Conservation (phyloP, 2,113 vertebrate genomes). For the Hemibagrus wyckioides region DNA sequence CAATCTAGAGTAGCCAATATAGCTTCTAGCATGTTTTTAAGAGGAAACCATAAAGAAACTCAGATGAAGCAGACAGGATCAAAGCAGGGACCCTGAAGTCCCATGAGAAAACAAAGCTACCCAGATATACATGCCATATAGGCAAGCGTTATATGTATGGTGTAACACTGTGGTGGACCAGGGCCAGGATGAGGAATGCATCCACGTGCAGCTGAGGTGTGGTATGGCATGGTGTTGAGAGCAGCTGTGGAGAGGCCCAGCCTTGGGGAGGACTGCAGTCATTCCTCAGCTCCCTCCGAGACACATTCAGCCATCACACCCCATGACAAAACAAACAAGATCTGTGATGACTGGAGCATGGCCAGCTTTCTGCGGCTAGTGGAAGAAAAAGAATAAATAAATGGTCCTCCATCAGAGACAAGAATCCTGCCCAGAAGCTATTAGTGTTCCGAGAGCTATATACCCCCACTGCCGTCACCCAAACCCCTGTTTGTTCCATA, state of each 20-base stretch:
- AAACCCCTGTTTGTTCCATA: not conserved
- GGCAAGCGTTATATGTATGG: too few species aligned
- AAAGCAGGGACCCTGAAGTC: not conserved
- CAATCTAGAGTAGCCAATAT: not conserved
- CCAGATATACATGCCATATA: too few species aligned
- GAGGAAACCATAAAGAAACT: not conserved
- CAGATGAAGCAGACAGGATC: not conserved
- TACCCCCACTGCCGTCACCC: not conserved
- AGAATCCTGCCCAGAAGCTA: conserved; percentile 38
- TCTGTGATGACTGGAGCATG: conserved; percentile 57
- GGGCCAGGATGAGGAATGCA: conserved; percentile 55
- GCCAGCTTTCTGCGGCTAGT: conserved; percentile 44
- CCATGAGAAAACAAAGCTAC: not conserved
- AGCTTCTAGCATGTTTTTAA: not conserved
- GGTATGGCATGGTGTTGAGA: conserved; percentile 36
- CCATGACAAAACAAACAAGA: conserved; percentile 62
- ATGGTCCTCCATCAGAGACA: conserved; percentile 34
- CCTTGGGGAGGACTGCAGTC: conserved; percentile 47
- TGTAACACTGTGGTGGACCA: conserved; percentile 48
- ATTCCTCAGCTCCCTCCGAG: conserved; percentile 50
- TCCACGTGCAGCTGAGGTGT: conserved; percentile 24
- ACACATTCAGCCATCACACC: conserved; percentile 56
- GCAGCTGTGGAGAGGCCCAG: conserved; percentile 42
- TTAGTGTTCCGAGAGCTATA: conserved; percentile 48
- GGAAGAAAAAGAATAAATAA: conserved; percentile 56